Conservation (phyloP, 2,797 vertebrate genomes). For the Lacerta viridis region DNA sequence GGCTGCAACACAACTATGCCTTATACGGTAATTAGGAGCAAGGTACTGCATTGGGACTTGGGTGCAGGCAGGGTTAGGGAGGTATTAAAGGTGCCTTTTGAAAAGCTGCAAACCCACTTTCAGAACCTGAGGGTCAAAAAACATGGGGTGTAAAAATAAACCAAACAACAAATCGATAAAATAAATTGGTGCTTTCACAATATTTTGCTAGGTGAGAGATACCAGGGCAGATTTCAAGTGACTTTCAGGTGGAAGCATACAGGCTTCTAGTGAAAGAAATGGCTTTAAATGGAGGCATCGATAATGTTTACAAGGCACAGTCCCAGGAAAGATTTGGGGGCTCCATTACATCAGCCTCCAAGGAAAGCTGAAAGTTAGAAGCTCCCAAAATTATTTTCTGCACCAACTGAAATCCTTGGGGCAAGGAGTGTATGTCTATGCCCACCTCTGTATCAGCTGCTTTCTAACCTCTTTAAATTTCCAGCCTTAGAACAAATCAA, state of each 20-base stretch:
- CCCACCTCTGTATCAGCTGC: background rate
- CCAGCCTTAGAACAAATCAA: background rate
- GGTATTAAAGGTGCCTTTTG: background rate
- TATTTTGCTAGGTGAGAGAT: background rate
- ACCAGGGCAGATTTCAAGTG: background rate
- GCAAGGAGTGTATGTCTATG: background rate
- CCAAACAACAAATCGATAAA: too few species aligned
- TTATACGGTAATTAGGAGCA: background rate
- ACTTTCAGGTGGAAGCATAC: background rate
- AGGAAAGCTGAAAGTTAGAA: background rate
- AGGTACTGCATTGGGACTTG: background rate
- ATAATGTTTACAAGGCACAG: too few species aligned
- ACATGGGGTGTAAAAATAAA: background rate
- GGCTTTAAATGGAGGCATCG: background rate
- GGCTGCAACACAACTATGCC: background rate
- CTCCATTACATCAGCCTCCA: background rate
- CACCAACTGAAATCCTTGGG: background rate
- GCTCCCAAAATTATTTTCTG: background rate
- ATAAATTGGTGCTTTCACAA: background rate
- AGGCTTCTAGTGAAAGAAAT: background rate
- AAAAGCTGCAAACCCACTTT: background rate
- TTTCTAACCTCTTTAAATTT: background rate
- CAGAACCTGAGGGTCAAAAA: background rate
- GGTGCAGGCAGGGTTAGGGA: background rate
- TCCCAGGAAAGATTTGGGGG: background rate